Evolutionary conservation across 2,113 vertebrate genomes (phyloP), one percentile per base, ranked within the genome.

Genomic region (Salminus brasiliensis): DNA sequence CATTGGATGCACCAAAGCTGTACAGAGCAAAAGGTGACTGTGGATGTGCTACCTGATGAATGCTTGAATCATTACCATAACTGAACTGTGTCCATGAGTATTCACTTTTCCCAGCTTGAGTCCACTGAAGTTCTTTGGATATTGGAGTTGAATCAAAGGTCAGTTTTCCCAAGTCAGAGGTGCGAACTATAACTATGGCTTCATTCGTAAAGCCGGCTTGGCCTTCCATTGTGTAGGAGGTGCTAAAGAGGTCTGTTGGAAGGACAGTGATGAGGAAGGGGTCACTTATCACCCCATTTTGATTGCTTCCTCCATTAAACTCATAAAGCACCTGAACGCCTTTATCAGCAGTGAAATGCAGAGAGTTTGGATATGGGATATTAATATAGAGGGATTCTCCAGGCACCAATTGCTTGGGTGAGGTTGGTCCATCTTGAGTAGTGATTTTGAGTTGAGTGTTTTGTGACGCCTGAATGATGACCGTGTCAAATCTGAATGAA

Each of bases 301-400:
- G 16, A 23, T 10, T 18, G 5, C 0, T 2, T n/a, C 0, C 81
- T 8, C 94, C 94, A 0, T 90, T 92, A 63, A 90, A 93, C 27
- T 94, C 88, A 63, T 93, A 68, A 25, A 93, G 75, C 21, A 95
- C 95, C 78, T 95, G 93, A 62, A 95, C 89, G 29, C 88, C 90
- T 10, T 85, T 87, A 32, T 92, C 83, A 55, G 93, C 88, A 0
- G 88, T 67, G 71, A 96, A 88, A 62, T 63, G 88, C 32, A 94
- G 71, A 5, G 92, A 83, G 4, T 39, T 45, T 15, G 84, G 55
- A n/a, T 63, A 34, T 0, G 1, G 43, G 25, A 85, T 21, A 1
- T 75, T 65, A 66, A 78, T 70, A 12, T 36, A 70, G 18, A 78
- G 36, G 2, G 75, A 43, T 93, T 78, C 66, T 90, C 81, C 1